Evolutionary conservation across 2,888 invertebrate species (phyloP), one percentile per base, ranked within the genome.

Genomic region (Magallana nippona): DNA sequence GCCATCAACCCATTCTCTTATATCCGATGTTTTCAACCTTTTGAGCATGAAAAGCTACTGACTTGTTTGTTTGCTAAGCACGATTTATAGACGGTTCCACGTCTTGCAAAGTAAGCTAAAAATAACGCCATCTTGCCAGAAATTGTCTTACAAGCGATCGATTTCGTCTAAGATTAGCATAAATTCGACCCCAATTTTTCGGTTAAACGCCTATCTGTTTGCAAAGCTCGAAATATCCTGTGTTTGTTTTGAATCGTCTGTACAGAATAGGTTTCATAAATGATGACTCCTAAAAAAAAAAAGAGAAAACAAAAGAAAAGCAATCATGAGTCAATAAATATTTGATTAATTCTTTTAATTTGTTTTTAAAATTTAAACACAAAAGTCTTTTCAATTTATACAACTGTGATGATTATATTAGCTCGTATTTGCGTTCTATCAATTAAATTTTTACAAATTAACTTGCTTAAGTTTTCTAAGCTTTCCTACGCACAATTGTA

Each of bases 91-190:
- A 71, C 32, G 27, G 71, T 71, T 71, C 22, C 71, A 22, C 71
- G 71, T 71, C 71, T 71, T 71, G 71, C 44, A 71, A 71, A 71
- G 32, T 27, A 32, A 11, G 71, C 71, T 71, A 32, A 71, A 71
- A 71, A 71, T 71, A 71, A 22, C 22, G 71, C 22, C 22, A 71
- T 27, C 27, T 71, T 71, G 32, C 62, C 71, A 71, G 71, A 27
- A 71, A 71, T 71, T 71, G 71, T 71, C 71, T 71, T 71, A 32
- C 71, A 27, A 22, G 15, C 22, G 27, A 71, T 71, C 71, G 71
- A 71, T 71, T 71, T 71, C 71, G 32, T 71, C 71, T 71, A 71
- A 71, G 71, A 71, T 71, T 71, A 71, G 71, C 71, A 71, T 71
- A 27, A 71, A 71, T 71, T 71, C 71, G 32, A 19, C 71, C 71